Base-by-base conservation (phyloP, 2,888 invertebrate genomes). In the Xanthostigma xanthostigma region DNA sequence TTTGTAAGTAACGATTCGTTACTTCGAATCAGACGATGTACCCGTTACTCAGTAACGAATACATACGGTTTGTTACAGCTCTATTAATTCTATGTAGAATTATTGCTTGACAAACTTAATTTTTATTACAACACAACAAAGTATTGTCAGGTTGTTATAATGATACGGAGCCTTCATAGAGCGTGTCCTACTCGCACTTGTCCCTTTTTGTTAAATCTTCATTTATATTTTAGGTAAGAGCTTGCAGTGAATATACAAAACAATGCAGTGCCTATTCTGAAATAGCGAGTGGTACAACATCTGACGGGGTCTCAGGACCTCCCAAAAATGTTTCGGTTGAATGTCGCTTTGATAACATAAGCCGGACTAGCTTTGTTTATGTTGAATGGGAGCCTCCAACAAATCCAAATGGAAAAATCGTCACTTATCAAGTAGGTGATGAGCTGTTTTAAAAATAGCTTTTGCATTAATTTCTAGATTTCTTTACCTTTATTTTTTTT, bases 241-340 rank as follows among this genome's bases (percentile, higher is more conserved):
- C 91, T 1, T 90, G 92, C 60, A 88, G 84, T 49, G 82, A 87
- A 55, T 82, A 79, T 58, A 84, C 83, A 0, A 73, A 75, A 55
- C 68, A 73, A 39, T 92, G 91, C 61, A 87, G 89, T 0, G 73
- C 79, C 10, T 85, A 84, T 81, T 90, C 90, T 0, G 71, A 75
- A 36, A 71, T 77, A 56, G 83, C 86, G 53, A 81, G 83, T 60
- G 90, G 86, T 0, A 84, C 84, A 0, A 91, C 91, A 1, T 73
- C 87, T 68, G 90, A 90, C 63, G 91, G 90, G 3, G 78, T 77
- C 11, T 79, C 89, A 1, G 81, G 83, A 41, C 76, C 81, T 49
- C 89, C 89, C 0, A 73, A 74, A 52, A 77, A 84, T 60, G 73
- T 87, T 0, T 65, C 69, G 8, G 73, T 84, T 1, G 66, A 70